A percentile compares a stretch with the other conserved stretches of the same genome.
phyloP scores from a whole-genome alignment of 1,140 invertebrate genomes.

The Ceratoteleas bidentatus region DNA sequence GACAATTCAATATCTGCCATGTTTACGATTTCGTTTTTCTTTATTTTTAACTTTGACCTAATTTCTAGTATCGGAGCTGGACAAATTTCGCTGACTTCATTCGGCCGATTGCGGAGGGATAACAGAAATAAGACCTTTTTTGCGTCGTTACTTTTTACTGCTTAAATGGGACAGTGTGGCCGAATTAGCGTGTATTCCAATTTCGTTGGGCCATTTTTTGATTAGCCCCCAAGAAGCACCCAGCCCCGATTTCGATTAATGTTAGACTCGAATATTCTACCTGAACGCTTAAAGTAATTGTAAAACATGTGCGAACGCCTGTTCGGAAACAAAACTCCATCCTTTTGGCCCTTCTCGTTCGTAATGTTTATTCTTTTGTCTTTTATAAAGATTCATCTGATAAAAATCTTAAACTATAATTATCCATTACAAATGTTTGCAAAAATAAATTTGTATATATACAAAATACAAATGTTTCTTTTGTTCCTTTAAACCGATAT shows the following conservation, averaged over 20 bases:
- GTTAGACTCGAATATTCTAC: constrained; percentile 29
- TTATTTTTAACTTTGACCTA: constrained; percentile 30
- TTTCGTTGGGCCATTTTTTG: constrained; percentile 1
- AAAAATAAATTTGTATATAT: constrained; percentile 59
- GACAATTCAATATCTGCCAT: constrained; percentile 37
- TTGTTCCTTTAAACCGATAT: not conserved
- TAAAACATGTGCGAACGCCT: constrained; percentile 31
- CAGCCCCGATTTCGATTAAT: constrained; percentile 21
- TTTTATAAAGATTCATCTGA: constrained; percentile 43
- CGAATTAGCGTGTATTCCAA: not conserved
- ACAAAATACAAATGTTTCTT: constrained; percentile 47
- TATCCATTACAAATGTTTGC: constrained; percentile 46
- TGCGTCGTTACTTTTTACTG: constrained; percentile 1
- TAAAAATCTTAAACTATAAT: constrained; percentile 52
- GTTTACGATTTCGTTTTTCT: constrained; percentile 13
- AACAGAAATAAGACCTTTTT: not conserved
- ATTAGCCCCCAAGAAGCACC: not conserved
- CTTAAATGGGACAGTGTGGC: constrained; percentile 1
- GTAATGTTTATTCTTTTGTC: constrained; percentile 24
- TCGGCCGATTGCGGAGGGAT: not conserved
- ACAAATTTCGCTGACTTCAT: not conserved
- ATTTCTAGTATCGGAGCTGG: constrained; percentile 27
- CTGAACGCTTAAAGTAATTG: constrained; percentile 35
- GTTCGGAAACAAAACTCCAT: constrained; percentile 13
- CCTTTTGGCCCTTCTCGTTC: constrained; percentile 38